Evolutionary conservation across 2,113 vertebrate genomes (phyloP), one percentile per base, ranked within the genome.

Genomic region (Haemorhous mexicanus): DNA sequence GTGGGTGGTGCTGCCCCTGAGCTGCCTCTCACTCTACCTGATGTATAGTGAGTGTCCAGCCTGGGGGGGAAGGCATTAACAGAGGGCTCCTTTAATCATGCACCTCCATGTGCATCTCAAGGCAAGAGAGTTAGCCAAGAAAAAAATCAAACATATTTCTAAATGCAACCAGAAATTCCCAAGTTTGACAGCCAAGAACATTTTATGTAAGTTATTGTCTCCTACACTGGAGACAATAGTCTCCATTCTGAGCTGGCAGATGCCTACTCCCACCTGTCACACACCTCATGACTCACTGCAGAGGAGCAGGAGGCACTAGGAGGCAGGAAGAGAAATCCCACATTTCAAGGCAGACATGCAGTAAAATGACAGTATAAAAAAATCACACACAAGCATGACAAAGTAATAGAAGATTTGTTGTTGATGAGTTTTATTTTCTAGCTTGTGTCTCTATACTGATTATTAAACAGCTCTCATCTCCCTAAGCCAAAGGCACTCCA

Each of bases 11-110:
- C 61, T 81, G 30, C 73, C 35, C 30, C 30, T 64, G 18, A 70
- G 66, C 41, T 79, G 35, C 30, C 52, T 92, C 43, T 53, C 47
- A 44, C 32, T 28, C 2, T 4, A 13, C 3, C 20, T 68, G 68
- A 35, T 17, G 27, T 7, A 30, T 2, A 4, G 26, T 2, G 9
- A 10, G 6, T 28, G 16, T 10, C 6, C 7, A 53, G 0, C 8
- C 22, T 49, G 32, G 22, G 30, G 13, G 17, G 4, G 8, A 17
- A 33, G 24, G 11, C 28, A 24, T 59, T 21, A 85, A 22, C 39
- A 72, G 35, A 55, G 9, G 7, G n/a, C 44, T 16, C 12, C 22
- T 75, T 39, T 7, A 56, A 23, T 39, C 59, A n/a, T 39, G 18
- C 0, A 0, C 27, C 41, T 62, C 41, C 47, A 53, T 17, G 43